Evolutionary conservation across 2,113 vertebrate species (phyloP).

Genomic region (Tupaia chinensis): DNA sequence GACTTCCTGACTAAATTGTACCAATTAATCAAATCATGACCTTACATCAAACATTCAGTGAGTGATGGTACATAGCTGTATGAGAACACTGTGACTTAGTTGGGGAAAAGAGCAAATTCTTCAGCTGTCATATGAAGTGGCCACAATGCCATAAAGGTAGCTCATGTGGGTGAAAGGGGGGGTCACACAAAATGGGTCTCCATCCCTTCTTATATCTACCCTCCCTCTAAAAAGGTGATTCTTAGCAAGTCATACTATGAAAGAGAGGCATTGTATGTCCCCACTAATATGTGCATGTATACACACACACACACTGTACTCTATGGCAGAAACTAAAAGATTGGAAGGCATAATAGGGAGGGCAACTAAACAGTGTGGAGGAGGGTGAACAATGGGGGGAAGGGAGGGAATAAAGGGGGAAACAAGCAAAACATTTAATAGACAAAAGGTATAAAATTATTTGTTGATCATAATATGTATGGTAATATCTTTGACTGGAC

Average conservation of each 20-base stretch:
- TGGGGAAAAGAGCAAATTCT: not conserved
- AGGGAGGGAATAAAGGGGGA: no score
- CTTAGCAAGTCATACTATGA: not conserved
- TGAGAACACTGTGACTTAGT: not conserved
- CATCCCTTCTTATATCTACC: not conserved
- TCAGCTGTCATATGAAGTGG: not conserved
- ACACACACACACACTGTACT: no score
- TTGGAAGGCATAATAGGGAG: no score
- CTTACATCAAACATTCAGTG: not conserved
- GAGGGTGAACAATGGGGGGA: no score
- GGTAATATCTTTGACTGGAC: no score
- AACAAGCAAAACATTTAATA: no score
- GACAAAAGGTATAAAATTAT: no score
- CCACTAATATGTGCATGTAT: no score
- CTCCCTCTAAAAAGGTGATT: not conserved
- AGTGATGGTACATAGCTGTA: not conserved
- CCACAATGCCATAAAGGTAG: not conserved
- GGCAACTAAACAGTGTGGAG: no score
- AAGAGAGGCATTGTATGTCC: no score
- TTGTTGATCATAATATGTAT: no score
- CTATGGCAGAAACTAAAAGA: no score
- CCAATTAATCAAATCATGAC: not conserved
- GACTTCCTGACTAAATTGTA: not conserved
- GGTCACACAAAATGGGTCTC: not conserved
- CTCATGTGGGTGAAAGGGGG: not conserved